Percentiles rank a stretch among this genome's conserved stretches.
These are phyloP conservation scores for Steinernema carpocapsae DNA, from an alignment of 2,888 invertebrate species.

Conservation along the genomic window DNA sequence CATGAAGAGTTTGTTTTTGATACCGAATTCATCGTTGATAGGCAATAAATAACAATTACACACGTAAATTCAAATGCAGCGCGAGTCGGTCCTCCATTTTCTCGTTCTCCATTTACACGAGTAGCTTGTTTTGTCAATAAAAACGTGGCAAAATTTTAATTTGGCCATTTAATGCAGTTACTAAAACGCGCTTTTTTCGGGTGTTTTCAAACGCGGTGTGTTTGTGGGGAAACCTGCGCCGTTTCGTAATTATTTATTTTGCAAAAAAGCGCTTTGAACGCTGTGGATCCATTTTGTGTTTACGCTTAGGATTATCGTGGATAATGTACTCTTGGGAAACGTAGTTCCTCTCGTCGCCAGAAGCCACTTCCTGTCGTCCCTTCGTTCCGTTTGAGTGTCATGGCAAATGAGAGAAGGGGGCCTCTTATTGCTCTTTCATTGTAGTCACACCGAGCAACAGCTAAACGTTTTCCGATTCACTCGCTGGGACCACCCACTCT, in stretches of 20 bases:
- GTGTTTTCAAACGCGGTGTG: no score
- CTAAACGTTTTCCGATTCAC: neutral
- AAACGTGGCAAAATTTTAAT: no score
- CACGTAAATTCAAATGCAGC: no score
- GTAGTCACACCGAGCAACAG: no score
- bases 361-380: neutral
- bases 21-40: no score
- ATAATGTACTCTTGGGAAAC: conserved; percentile 33
- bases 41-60: no score
- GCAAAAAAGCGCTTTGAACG: neutral
- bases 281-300: neutral
- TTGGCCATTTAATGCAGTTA: no score
- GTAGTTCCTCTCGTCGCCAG: neutral
- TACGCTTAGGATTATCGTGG: conserved; percentile 32
- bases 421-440: neutral
- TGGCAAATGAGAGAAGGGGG: neutral
- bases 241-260: neutral
- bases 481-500: neutral
- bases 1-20: no score
- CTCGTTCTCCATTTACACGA: no score
- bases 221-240: neutral
- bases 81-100: no score
- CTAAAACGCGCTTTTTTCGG: no score
- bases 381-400: conserved; percentile 23
- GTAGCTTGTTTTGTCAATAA: no score